phyloP scores from a whole-genome alignment of 2,113 vertebrate genomes.

The Talpa occidentalis region DNA sequence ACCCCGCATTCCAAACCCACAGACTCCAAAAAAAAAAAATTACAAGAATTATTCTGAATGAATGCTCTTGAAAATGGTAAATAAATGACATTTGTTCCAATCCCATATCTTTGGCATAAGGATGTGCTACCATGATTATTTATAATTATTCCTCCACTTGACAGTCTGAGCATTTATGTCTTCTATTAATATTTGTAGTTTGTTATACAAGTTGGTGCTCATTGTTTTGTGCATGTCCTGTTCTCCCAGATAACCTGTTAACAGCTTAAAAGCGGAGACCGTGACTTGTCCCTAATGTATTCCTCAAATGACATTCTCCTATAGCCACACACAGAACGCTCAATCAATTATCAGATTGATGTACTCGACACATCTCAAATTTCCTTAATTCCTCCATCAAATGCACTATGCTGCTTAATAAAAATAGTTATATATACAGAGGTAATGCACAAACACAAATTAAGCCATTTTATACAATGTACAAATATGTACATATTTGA shows the following conservation, averaged over 20 bases:
- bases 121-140: not conserved
- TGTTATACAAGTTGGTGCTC: constrained; percentile 29
- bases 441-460: constrained; percentile 42
- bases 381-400: constrained; percentile 26
- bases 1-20: too few relatives aligned
- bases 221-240: not conserved
- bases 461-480: not conserved
- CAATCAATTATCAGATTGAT: constrained; percentile 46
- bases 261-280: not conserved
- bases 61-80: constrained; percentile 41
- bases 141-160: not conserved
- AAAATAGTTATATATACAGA: constrained; percentile 31
- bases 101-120: not conserved
- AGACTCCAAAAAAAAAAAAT: too few relatives aligned
- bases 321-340: constrained; percentile 11
- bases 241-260: constrained; percentile 19
- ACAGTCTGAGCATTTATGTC: not conserved
- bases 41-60: constrained; percentile 8
- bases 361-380: not conserved
- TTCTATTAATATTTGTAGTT: not conserved
- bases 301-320: constrained; percentile 23
- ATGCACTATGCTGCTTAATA: not conserved
- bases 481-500: constrained; percentile 35
- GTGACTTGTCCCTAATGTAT: constrained; percentile 32
- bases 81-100: constrained; percentile 8